A percentile compares a stretch with the other conserved stretches of the same genome.
phyloP scores from a whole-genome alignment of 2,113 vertebrate species.

The Apodemus speciosus region DNA sequence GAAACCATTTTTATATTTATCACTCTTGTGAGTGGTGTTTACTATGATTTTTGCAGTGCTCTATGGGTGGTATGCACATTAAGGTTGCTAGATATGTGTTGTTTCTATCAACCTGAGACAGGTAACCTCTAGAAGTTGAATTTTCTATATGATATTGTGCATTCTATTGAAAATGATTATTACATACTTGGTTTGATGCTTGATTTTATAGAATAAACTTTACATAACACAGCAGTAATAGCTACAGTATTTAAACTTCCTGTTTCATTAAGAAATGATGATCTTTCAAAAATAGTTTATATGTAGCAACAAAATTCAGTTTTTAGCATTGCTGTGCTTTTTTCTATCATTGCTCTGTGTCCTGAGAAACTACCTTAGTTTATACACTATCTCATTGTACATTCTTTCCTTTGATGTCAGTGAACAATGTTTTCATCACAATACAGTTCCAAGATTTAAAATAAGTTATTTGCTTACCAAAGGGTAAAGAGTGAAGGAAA shows the following conservation, averaged over 20 bases:
- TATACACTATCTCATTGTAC: not conserved
- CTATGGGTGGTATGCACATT: not conserved
- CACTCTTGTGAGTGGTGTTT: not conserved
- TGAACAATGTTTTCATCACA: not conserved
- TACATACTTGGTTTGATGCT: not conserved
- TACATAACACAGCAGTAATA: not conserved
- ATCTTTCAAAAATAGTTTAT: constrained; percentile 34
- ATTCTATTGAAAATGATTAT: not conserved
- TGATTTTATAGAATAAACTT: constrained; percentile 23
- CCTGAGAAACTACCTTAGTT: constrained; percentile 8
- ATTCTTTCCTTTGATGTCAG: not conserved
- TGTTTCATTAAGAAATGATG: constrained; percentile 15
- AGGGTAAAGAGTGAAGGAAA: not conserved
- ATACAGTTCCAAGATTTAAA: not conserved
- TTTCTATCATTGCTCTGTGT: not conserved
- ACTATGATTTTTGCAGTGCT: constrained; percentile 8
- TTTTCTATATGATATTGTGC: not conserved
- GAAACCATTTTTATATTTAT: constrained; percentile 4
- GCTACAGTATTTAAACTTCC: not conserved
- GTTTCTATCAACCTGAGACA: not conserved
- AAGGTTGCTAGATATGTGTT: constrained; percentile 32
- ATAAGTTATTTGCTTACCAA: not conserved
- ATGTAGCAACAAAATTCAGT: not conserved
- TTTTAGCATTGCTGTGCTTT: not conserved
- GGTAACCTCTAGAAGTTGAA: not conserved